A percentile compares a stretch with the other conserved stretches of the same genome.
phyloP scores from a whole-genome alignment of 2,888 invertebrate genomes.

The Helicoverpa assulta region DNA sequence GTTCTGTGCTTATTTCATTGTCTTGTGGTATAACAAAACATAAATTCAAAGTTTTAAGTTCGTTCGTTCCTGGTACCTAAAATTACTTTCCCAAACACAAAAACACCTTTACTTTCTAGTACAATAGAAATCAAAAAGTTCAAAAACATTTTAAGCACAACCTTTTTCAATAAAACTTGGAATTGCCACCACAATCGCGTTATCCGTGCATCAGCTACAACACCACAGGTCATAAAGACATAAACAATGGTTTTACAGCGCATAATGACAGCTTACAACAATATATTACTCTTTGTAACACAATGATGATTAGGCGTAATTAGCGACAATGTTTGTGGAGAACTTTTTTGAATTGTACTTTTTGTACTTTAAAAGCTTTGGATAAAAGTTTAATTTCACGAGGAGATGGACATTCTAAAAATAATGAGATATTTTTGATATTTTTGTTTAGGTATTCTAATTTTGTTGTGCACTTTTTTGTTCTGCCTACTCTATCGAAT shows the following conservation, averaged over 20 bases:
- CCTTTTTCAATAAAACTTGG: constrained; percentile 5
- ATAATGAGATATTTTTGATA: too few species aligned
- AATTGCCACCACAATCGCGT: constrained; percentile 31
- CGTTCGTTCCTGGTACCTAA: too few species aligned
- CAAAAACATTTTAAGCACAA: constrained; percentile 16
- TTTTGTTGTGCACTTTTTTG: too few species aligned
- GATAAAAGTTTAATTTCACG: too few species aligned
- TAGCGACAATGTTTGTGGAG: constrained; percentile 47
- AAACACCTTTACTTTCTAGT: neutral
- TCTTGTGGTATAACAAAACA: too few species aligned
- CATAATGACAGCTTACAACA: constrained; percentile 70
- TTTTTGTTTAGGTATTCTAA: too few species aligned
- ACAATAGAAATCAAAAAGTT: constrained; percentile 10
- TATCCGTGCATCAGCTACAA: constrained; percentile 32
- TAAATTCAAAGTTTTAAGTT: too few species aligned
- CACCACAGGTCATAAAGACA: constrained; percentile 55
- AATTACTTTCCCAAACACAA: neutral
- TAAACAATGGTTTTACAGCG: constrained; percentile 70
- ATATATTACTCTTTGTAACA: constrained; percentile 46
- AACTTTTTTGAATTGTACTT: neutral
- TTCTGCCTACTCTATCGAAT: too few species aligned
- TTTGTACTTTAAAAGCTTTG: too few species aligned
- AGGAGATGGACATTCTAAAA: too few species aligned
- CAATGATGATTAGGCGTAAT: constrained; percentile 45
- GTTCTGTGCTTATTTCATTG: too few species aligned